A percentile compares a stretch with the other conserved stretches of the same genome.
phyloP scores from a whole-genome alignment of 2,888 invertebrate species.

The Eudemis profundana region DNA sequence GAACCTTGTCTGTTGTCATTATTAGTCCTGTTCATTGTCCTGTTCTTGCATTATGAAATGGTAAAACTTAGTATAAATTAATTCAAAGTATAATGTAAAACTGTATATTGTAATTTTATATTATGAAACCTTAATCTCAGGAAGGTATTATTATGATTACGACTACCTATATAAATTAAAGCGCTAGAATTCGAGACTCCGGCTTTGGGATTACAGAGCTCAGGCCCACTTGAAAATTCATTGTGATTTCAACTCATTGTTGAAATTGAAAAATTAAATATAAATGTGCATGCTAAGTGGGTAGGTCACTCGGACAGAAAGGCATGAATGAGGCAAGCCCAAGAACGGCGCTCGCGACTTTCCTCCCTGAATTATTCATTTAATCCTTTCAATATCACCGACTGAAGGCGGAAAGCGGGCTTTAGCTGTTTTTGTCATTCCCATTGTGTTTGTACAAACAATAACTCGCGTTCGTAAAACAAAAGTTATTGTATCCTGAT shows the following conservation, averaged over 20 bases:
- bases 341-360: conserved; percentile 66
- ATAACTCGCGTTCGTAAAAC: conserved; percentile 43
- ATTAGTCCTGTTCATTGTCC: too few relatives aligned
- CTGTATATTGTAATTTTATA: too few relatives aligned
- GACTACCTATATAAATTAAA: not conserved
- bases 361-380: conserved; percentile 75
- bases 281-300: conserved; percentile 71
- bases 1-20: too few relatives aligned
- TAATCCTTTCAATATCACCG: conserved; percentile 76
- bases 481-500: conserved; percentile 43
- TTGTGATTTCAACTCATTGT: conserved; percentile 27
- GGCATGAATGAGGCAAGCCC: conserved; percentile 63
- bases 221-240: conserved; percentile 14
- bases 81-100: too few relatives aligned
- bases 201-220: not conserved
- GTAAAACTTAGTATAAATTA: too few relatives aligned
- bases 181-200: not conserved
- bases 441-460: conserved; percentile 55
- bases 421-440: conserved; percentile 59
- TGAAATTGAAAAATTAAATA: conserved; percentile 59
- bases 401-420: conserved; percentile 59
- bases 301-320: conserved; percentile 61
- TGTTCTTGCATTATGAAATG: too few relatives aligned
- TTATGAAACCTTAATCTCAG: too few relatives aligned
- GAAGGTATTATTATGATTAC: too few relatives aligned